phyloP scores from a whole-genome alignment of 2,888 invertebrate genomes.

The Yponomeuta cagnagella region DNA sequence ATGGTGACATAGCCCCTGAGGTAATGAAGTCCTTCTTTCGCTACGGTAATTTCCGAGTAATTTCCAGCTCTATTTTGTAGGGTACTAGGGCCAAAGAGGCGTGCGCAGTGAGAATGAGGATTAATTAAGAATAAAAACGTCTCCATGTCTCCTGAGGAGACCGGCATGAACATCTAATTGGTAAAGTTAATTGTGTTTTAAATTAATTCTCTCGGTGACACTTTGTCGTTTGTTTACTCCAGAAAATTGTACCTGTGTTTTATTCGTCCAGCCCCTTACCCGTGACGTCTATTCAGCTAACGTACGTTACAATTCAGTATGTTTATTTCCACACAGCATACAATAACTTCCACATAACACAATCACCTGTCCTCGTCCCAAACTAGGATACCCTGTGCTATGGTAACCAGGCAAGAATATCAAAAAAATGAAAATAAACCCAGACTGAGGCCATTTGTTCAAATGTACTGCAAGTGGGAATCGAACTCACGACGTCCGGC shows the following conservation, averaged over 20 bases:
- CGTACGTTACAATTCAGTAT: too few relatives aligned
- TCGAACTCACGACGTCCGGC: too few relatives aligned
- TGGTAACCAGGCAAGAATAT: too few relatives aligned
- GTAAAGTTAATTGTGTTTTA: background rate
- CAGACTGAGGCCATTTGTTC: too few relatives aligned
- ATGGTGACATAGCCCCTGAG: background rate
- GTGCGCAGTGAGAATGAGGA: background rate
- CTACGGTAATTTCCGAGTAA: background rate
- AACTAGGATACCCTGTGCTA: too few relatives aligned
- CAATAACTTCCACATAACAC: too few relatives aligned
- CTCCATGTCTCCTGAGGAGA: background rate
- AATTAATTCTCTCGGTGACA: background rate
- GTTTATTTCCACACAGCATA: too few relatives aligned
- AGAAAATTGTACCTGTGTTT: background rate
- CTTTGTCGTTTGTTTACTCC: background rate
- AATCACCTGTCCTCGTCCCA: too few relatives aligned
- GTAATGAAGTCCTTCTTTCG: constrained; percentile 1
- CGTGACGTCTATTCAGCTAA: too few relatives aligned
- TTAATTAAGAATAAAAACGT: constrained; percentile 1
- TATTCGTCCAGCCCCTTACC: background rate
- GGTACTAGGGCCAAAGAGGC: background rate
- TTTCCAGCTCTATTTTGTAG: background rate
- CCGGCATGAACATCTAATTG: background rate
- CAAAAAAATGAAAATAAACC: too few relatives aligned
- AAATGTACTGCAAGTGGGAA: too few relatives aligned